Base-by-base conservation (phyloP, 2,797 vertebrate species). In the Pempheris klunzingeri region DNA sequence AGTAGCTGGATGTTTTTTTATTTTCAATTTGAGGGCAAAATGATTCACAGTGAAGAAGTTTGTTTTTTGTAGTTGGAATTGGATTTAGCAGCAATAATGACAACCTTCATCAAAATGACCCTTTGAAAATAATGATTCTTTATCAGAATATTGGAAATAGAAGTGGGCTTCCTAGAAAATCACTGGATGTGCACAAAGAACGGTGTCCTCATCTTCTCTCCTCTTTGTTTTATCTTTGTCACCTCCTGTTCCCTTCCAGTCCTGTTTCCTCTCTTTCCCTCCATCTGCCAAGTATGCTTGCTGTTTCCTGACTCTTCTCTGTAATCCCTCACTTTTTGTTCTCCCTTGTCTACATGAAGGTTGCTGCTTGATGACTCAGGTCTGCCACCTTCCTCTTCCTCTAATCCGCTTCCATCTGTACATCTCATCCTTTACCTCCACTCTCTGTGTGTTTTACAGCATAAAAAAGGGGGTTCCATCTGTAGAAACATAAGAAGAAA, bases 241-340 rank as follows among this genome's bases (percentile, higher is more conserved):
- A 32, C 58, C 32, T 54, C 30, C 6, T 38, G 5, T 54, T 75
- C 71, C 67, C 15, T 73, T 24, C 57, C 20, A 9, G 7, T 41
- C 17, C 7, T 32, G 12, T 15, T 17, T 0, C 7, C 5, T 14
- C 44, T 69, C 57, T 57, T 50, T 2, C 7, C 38, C 32, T 63
- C 47, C 60, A 0, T 71, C 58, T 50, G 44, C 69, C 67, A 82
- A 41, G 39, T 53, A 32, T 4, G 28, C 61, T 72, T 5, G 0
- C 32, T 66, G 59, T 57, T 44, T 71, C 67, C 38, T 22, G 41
- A 34, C 80, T 71, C 52, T 20, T 43, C 52, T 73, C 67, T 67
- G 57, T 80, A 75, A 86, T 80, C 77, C 60, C 41, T 64, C 17
- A 2, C 24, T 84, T 71, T 54, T 59, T 80, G 46, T 77, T 80